Conservation (phyloP, 1,140 invertebrate genomes). For the Spodoptera frugiperda region DNA sequence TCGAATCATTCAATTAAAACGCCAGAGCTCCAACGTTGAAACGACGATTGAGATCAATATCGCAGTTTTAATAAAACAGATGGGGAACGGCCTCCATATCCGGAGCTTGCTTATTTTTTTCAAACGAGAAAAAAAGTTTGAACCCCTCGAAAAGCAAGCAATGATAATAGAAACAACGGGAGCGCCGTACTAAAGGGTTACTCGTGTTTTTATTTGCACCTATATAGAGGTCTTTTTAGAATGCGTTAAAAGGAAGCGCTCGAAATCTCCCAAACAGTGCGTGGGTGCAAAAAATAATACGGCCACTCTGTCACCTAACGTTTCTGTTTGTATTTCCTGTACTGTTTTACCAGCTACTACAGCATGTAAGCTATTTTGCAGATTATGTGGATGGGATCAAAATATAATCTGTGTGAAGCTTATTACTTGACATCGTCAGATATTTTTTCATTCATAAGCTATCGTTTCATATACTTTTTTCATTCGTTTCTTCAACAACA, state of each 20-base stretch:
- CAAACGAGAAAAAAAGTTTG: conserved; percentile 65
- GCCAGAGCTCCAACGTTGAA: conserved; percentile 50
- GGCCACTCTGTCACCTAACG: conserved; percentile 47
- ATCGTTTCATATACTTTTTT: not conserved
- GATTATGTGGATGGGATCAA: not conserved
- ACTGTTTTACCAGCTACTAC: conserved; percentile 44
- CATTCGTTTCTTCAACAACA: not conserved
- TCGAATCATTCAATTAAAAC: conserved; percentile 71
- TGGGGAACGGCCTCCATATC: conserved; percentile 79
- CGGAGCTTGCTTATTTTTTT: conserved; percentile 72
- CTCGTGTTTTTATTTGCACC: conserved; percentile 77
- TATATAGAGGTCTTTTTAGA: conserved; percentile 67
- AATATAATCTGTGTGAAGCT: not conserved
- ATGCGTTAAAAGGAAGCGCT: conserved; percentile 71
- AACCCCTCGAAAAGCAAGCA: conserved; percentile 72
- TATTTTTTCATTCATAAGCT: not conserved
- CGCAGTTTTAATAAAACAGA: conserved; percentile 83
- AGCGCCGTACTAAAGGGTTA: conserved; percentile 75
- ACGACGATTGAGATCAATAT: conserved; percentile 77
- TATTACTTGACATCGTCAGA: not conserved
- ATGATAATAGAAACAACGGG: conserved; percentile 82
- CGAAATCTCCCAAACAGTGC: conserved; percentile 52
- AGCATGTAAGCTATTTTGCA: not conserved
- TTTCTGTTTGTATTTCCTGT: conserved; percentile 52
- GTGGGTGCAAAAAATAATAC: conserved; percentile 61